Evolutionary conservation across 2,113 vertebrate species (phyloP).

Genomic region (Phylloscopus trochiloides): DNA sequence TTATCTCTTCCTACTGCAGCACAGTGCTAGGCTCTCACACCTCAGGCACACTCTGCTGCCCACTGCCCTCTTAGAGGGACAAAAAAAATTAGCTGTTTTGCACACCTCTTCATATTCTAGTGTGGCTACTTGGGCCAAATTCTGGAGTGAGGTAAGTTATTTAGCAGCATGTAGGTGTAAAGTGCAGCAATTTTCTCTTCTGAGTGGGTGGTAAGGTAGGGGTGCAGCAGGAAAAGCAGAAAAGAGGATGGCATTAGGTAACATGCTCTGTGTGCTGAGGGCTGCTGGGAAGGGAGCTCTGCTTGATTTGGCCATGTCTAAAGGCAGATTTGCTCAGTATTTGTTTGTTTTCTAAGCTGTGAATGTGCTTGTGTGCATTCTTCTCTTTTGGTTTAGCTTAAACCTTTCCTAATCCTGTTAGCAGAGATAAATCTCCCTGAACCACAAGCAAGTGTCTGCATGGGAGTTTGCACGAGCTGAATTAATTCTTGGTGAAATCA

Average conservation of each 20-base stretch:
- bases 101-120: not conserved
- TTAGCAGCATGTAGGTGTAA: conserved; percentile 16
- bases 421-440: conserved; percentile 20
- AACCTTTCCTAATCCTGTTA: conserved; percentile 42
- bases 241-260: not conserved
- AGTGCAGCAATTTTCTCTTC: not conserved
- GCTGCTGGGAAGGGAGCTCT: not conserved
- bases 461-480: not conserved
- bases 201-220: conserved; percentile 14
- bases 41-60: not conserved
- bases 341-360: conserved; percentile 36
- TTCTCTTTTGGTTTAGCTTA: conserved; percentile 21
- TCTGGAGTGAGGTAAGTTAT: not conserved
- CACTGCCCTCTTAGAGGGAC: not conserved
- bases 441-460: not conserved
- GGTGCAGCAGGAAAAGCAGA: conserved; percentile 3
- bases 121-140: not conserved
- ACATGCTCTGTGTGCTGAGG: not conserved
- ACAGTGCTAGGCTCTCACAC: not conserved
- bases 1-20: not conserved
- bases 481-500: not conserved
- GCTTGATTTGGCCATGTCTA: conserved; percentile 1
- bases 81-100: not conserved
- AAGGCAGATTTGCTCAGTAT: not conserved
- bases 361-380: not conserved